Percentiles rank a stretch among this genome's conserved stretches.
Conservation (phyloP, 1,140 invertebrate genomes). For the Euglossa dilemma region DNA sequence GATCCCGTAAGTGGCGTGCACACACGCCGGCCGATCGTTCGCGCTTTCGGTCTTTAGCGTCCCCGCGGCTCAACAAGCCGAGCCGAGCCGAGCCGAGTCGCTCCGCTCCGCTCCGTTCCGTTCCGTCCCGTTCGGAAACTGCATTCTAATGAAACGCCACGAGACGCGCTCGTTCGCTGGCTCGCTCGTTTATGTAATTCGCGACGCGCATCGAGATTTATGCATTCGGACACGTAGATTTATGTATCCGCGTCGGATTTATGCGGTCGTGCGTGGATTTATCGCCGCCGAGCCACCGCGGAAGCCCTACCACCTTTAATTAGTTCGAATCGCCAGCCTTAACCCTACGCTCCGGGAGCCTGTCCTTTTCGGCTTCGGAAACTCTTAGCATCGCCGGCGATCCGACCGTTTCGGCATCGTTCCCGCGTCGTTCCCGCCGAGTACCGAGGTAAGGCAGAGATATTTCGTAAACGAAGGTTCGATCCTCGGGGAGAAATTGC, state of each 20-base stretch:
- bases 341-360: background rate
- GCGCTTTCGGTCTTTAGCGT: conserved; percentile 44
- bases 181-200: conserved; percentile 45
- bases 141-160: conserved; percentile 51
- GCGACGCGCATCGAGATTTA: conserved; percentile 35
- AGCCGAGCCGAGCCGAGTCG: background rate
- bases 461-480: background rate
- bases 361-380: background rate
- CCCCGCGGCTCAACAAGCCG: conserved; percentile 26
- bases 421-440: too few relatives aligned
- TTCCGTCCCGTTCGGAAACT: background rate
- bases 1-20: conserved; percentile 4
- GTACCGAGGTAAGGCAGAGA: too few relatives aligned
- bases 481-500: background rate
- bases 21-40: background rate
- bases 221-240: conserved; percentile 46
- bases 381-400: too few relatives aligned
- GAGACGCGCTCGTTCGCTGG: background rate
- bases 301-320: conserved; percentile 33
- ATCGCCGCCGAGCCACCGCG: conserved; percentile 1
- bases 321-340: conserved; percentile 25
- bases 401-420: background rate
- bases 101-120: too few relatives aligned
- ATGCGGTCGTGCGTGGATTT: conserved; percentile 37
- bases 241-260: conserved; percentile 12